phyloP scores from a whole-genome alignment of 2,888 invertebrate genomes.

The Lymantria monacha region DNA sequence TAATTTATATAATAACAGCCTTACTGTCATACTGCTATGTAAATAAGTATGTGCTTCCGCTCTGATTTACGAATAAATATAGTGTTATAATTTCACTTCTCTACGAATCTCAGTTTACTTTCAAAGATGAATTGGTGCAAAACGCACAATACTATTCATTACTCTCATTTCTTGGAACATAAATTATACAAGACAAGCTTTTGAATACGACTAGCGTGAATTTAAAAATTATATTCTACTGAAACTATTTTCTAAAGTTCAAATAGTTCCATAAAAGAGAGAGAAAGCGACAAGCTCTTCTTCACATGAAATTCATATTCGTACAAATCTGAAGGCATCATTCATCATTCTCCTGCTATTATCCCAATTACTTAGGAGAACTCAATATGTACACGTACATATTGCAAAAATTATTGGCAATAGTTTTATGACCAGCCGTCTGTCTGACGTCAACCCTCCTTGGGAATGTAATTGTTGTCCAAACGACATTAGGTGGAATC shows the following conservation, averaged over 20 bases:
- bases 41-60: background rate
- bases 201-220: background rate
- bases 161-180: background rate
- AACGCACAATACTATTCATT: background rate
- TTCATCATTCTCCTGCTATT: no score
- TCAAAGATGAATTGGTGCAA: background rate
- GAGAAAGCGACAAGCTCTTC: no score
- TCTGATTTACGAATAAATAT: background rate
- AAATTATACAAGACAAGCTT: background rate
- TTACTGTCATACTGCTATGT: background rate
- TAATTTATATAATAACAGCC: background rate
- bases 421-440: no score
- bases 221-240: background rate
- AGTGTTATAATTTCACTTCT: background rate
- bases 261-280: no score
- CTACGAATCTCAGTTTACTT: background rate
- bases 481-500: no score
- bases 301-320: no score
- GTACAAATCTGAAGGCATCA: no score
- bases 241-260: background rate
- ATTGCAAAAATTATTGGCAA: no score
- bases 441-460: no score
- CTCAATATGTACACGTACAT: no score
- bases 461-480: no score
- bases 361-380: no score